phyloP scores from a whole-genome alignment of 2,888 invertebrate species.

The Xylota segnis region DNA sequence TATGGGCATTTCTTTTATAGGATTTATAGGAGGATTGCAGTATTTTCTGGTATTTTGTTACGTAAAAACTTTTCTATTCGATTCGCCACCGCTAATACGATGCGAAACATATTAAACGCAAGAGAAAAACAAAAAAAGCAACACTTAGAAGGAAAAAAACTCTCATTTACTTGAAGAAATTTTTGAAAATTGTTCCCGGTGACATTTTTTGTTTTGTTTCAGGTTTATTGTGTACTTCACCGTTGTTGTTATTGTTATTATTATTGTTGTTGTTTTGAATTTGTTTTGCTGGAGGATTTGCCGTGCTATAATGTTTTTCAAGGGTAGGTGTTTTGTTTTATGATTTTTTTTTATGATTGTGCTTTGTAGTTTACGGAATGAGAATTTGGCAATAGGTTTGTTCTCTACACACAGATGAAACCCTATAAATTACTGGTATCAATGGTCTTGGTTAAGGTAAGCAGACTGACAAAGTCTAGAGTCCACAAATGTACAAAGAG shows the following conservation, averaged over 20 bases:
- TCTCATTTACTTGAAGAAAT: constrained; percentile 96
- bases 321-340: constrained; percentile 27
- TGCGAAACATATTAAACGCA: background rate
- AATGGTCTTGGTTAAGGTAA: too few relatives aligned
- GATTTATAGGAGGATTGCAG: background rate
- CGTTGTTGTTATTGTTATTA: constrained; percentile 75
- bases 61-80: constrained; percentile 8
- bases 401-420: too few relatives aligned
- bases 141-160: constrained; percentile 43
- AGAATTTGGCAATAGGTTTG: constrained; percentile 41
- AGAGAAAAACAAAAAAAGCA: constrained; percentile 34
- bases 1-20: constrained; percentile 4
- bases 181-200: constrained; percentile 96
- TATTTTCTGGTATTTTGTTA: constrained; percentile 3
- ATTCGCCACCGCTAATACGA: background rate
- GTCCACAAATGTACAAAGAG: too few relatives aligned
- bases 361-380: constrained; percentile 17
- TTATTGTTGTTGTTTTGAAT: constrained; percentile 73
- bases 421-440: too few relatives aligned
- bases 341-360: constrained; percentile 6
- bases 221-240: constrained; percentile 77
- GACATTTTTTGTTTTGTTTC: constrained; percentile 89
- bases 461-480: too few relatives aligned
- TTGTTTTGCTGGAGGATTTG: constrained; percentile 68
- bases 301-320: constrained; percentile 68